Evolutionary conservation across 2,113 vertebrate species (phyloP), one percentile per base, ranked within the genome.

Genomic region (Brevimyrus niger): DNA sequence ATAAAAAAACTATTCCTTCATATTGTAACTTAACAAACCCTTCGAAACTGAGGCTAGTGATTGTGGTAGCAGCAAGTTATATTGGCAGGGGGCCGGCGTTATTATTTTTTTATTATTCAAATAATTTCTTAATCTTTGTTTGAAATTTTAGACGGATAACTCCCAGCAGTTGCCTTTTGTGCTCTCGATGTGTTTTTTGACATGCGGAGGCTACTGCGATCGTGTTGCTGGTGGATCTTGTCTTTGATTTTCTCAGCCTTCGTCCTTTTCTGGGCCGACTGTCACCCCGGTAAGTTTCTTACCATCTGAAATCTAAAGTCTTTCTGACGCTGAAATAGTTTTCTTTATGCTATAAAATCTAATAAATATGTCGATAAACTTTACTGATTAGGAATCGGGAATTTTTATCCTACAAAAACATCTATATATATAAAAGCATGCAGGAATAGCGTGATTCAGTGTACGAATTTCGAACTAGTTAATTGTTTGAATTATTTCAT

Each of bases 181-280:
- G 94, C 94, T 95, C 97, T 97, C 96, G 96, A 97, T 97, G 96
- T 96, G 97, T 96, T 95, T 95, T 94, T 95, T 94, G 95, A 96
- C 97, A 99, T 99, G 98, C 96, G 97, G 97, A 97, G 96, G 96
- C 96, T 98, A 96, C 96, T 97, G 97, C 96, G 95, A 96, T 96
- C 96, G 96, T 97, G 96, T 94, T 94, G 94, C 92, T 97, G 97
- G 95, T 98, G 98, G 97, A 98, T 98, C 96, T 96, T 97, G 94
- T 96, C 96, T 94, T 94, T 97, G 93, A 92, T 96, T 92, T 94
- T 97, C 92, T 94, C 97, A 93, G 94, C 96, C 95, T 96, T 93
- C 89, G 93, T 96, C 95, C 95, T 97, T 93, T 95, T 96, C 91
- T 95, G 96, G 96, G 97, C 97, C 94, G 94, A 97, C 89, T 97